Conservation (phyloP, 1,140 invertebrate genomes). For the Leptoteleia sp. region DNA sequence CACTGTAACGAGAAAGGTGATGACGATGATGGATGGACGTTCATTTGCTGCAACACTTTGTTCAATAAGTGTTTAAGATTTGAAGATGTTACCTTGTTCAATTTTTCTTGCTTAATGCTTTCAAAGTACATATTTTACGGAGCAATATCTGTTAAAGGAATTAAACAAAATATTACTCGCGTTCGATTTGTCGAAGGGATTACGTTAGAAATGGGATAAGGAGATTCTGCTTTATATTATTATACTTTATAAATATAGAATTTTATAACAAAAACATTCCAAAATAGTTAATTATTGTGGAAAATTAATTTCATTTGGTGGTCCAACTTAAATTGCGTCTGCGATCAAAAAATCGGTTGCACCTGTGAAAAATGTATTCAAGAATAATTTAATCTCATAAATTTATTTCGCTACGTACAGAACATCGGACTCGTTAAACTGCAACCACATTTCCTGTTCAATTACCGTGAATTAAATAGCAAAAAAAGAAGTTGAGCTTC, state of each 20-base stretch:
- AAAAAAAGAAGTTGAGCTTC: conserved; percentile 26
- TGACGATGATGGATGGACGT: conserved; percentile 49
- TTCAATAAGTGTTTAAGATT: conserved; percentile 10
- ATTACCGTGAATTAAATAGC: conserved; percentile 3
- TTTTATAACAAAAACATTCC: too few species aligned
- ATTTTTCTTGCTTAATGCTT: neutral
- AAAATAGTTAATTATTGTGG: too few species aligned
- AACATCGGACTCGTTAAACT: conserved; percentile 36
- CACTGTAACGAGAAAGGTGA: conserved; percentile 20
- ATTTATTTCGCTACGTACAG: conserved; percentile 14
- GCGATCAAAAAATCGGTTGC: too few species aligned
- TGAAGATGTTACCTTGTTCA: neutral
- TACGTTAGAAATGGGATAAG: too few species aligned
- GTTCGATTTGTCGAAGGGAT: too few species aligned
- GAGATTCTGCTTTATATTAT: too few species aligned
- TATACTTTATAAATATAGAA: too few species aligned
- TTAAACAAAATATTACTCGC: too few species aligned
- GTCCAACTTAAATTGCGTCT: too few species aligned
- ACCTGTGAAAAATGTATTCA: neutral
- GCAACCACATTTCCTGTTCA: conserved; percentile 31
- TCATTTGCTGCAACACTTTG: conserved; percentile 33
- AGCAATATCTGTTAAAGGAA: too few species aligned
- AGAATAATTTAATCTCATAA: conserved; percentile 23
- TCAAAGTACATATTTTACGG: too few species aligned
- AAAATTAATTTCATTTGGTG: too few species aligned